Evolutionary conservation across 2,113 vertebrate species (phyloP).

Genomic region (Agelaius phoeniceus): DNA sequence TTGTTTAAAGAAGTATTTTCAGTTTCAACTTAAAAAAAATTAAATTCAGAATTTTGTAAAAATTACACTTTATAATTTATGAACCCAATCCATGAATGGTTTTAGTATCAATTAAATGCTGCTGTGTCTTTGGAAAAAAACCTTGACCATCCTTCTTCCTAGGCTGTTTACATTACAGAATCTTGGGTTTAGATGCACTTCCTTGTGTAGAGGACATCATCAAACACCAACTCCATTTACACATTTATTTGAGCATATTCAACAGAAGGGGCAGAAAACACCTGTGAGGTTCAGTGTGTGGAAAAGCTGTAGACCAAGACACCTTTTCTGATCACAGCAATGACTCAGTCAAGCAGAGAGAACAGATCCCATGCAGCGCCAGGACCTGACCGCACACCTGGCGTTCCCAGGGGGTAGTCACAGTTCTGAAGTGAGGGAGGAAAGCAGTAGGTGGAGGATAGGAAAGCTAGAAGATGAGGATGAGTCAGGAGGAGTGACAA

Average conservation of each 20-base stretch:
- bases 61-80: background rate
- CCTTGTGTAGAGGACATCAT: background rate
- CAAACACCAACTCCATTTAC: background rate
- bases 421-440: background rate
- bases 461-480: background rate
- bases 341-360: background rate
- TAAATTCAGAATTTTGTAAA: background rate
- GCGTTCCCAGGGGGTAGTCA: background rate
- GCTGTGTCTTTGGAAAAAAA: background rate
- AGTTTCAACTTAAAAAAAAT: background rate
- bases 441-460: background rate
- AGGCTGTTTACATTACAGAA: background rate
- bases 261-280: background rate
- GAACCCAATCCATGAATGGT: background rate
- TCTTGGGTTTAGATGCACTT: background rate
- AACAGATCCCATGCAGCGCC: background rate
- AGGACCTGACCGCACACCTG: background rate
- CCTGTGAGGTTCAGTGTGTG: background rate
- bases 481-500: slow-evolving; percentile 34
- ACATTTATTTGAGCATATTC: background rate
- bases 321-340: background rate
- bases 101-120: background rate
- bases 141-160: background rate
- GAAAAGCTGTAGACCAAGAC: background rate
- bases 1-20: background rate